phyloP scores from a whole-genome alignment of 2,888 invertebrate genomes.

The Polietes domitor region DNA sequence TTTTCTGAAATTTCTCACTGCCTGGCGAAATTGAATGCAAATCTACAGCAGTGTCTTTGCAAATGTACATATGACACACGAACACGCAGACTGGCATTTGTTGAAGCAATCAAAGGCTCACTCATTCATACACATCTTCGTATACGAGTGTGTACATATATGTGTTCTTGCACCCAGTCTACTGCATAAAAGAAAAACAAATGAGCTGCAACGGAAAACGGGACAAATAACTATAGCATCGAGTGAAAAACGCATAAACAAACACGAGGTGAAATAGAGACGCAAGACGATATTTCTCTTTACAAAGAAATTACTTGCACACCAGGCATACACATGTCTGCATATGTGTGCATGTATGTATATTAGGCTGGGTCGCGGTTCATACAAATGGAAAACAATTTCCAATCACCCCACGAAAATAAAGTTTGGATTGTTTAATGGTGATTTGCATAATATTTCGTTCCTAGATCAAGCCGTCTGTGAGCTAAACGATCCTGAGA shows the following conservation, averaged over 20 bases:
- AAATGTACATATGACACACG: slow-evolving; percentile 40
- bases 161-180: neutral
- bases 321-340: too few species aligned
- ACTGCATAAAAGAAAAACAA: slow-evolving; percentile 40
- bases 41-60: slow-evolving; percentile 67
- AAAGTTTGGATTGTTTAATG: too few species aligned
- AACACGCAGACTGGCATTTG: slow-evolving; percentile 14
- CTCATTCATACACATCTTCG: neutral
- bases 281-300: slow-evolving; percentile 44
- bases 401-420: too few species aligned
- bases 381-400: too few species aligned
- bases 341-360: too few species aligned
- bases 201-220: slow-evolving; percentile 50
- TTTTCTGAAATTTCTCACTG: slow-evolving; percentile 44
- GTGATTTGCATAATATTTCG: too few species aligned
- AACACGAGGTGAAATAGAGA: slow-evolving; percentile 53
- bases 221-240: neutral
- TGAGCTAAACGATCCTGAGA: too few species aligned
- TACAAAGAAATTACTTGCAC: slow-evolving; percentile 20
- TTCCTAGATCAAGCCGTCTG: too few species aligned
- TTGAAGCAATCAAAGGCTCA: slow-evolving; percentile 9
- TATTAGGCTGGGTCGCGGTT: too few species aligned
- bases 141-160: neutral
- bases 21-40: slow-evolving; percentile 61
- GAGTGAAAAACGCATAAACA: slow-evolving; percentile 12